Conservation (phyloP, 2,113 vertebrate genomes). For the Dasyornis broadbenti region DNA sequence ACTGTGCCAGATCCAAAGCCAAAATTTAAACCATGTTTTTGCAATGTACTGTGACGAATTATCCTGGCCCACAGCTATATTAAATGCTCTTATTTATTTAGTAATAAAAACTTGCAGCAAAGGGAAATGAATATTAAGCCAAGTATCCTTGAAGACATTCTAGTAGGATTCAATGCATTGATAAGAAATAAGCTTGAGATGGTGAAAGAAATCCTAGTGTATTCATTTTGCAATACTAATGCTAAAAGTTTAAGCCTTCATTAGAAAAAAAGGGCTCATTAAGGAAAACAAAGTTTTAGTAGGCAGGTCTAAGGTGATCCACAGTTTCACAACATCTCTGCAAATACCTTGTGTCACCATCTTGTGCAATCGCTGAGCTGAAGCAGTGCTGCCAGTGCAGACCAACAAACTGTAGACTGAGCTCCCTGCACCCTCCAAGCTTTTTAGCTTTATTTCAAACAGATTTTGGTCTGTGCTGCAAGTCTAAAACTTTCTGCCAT, state of each 20-base stretch:
- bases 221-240: not conserved
- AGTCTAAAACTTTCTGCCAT: not conserved
- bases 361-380: not conserved
- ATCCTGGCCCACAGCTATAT: not conserved
- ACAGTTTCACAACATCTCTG: not conserved
- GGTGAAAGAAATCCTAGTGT: not conserved
- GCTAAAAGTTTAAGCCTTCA: not conserved
- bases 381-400: not conserved
- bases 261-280: not conserved
- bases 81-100: constrained; percentile 9
- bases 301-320: not conserved
- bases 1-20: not conserved
- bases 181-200: not conserved
- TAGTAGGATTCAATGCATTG: not conserved
- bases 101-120: constrained; percentile 12
- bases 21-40: constrained; percentile 18
- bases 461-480: not conserved
- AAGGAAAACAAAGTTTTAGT: not conserved
- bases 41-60: constrained; percentile 6
- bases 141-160: constrained; percentile 1
- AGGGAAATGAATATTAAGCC: not conserved
- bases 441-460: not conserved
- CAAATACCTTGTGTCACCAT: not conserved
- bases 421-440: not conserved
- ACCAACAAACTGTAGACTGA: not conserved